phyloP scores from a whole-genome alignment of 2,797 vertebrate species.

The Podarcis siculus region DNA sequence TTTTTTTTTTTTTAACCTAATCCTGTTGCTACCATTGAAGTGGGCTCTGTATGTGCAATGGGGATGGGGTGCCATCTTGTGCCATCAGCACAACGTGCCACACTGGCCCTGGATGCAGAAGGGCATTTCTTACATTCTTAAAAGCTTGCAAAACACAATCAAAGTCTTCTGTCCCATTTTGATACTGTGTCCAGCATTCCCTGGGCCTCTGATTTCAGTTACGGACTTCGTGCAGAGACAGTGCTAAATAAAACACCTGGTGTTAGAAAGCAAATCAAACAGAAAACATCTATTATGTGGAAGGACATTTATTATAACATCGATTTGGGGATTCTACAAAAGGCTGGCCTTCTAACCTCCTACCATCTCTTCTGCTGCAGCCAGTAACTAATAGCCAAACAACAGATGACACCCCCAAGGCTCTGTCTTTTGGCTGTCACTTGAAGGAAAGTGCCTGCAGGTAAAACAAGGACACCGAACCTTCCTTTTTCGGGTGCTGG shows the following conservation, averaged over 20 bases:
- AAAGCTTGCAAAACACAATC: neutral
- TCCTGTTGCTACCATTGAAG: no score
- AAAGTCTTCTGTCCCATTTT: neutral
- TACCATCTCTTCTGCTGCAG: constrained; percentile 6
- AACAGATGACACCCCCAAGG: constrained; percentile 8
- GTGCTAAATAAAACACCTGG: neutral
- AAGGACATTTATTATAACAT: neutral
- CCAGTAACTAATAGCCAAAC: neutral
- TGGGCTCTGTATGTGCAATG: no score
- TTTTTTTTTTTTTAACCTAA: no score
- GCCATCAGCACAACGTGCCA: no score
- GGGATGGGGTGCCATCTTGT: no score
- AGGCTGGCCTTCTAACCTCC: neutral
- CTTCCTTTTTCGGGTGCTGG: neutral
- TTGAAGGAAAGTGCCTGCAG: constrained; percentile 17
- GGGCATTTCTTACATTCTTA: neutral
- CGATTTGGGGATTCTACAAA: neutral
- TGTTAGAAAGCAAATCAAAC: neutral
- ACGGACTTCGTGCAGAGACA: neutral
- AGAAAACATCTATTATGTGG: neutral
- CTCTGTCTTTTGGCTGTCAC: neutral
- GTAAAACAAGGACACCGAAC: neutral
- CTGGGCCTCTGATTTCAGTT: neutral
- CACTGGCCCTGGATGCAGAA: neutral
- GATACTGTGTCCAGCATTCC: neutral